Percentiles rank a stretch among this genome's conserved stretches.
These are phyloP conservation scores for Coryphaenoides rupestris DNA, from an alignment of 2,113 vertebrate species.

Conservation along the genomic window DNA sequence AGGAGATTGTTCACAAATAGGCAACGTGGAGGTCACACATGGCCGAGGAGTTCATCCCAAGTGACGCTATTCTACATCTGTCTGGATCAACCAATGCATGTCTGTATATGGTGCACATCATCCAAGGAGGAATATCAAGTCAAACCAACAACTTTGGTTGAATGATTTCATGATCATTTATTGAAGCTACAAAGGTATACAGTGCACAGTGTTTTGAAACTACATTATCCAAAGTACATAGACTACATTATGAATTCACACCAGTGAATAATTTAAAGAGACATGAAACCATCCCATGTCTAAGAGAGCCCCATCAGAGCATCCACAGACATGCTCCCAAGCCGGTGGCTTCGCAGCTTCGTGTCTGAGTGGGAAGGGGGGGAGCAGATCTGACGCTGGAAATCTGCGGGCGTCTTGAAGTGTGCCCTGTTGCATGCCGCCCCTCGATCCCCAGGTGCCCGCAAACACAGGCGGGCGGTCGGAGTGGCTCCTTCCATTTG, in stretches of 20 bases:
- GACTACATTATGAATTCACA: too few relatives aligned
- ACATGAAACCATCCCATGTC: background rate
- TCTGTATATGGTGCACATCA: too few relatives aligned
- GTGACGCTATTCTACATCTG: too few relatives aligned
- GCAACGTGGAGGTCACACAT: slow-evolving; percentile 16
- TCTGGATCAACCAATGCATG: too few relatives aligned
- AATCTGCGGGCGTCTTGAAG: slow-evolving; percentile 45
- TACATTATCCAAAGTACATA: too few relatives aligned
- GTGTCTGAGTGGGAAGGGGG: slow-evolving; percentile 5
- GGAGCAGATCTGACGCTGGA: slow-evolving; percentile 35
- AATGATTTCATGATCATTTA: too few relatives aligned
- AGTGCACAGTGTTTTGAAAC: too few relatives aligned
- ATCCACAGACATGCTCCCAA: slow-evolving; percentile 29
- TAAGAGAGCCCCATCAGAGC: slow-evolving; percentile 40
- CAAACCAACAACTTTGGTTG: too few relatives aligned
- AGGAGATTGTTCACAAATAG: background rate
- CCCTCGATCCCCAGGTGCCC: slow-evolving; percentile 44
- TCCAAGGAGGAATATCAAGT: too few relatives aligned
- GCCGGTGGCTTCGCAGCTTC: slow-evolving; percentile 5
- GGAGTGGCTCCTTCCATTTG: slow-evolving; percentile 45
- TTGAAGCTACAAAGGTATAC: too few relatives aligned
- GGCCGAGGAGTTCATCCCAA: too few relatives aligned
- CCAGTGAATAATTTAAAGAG: too few relatives aligned
- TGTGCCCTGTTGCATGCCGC: slow-evolving; percentile 22
- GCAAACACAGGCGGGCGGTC: slow-evolving; percentile 45